Evolutionary conservation across 2,888 invertebrate species (phyloP), one percentile per base, ranked within the genome.

Genomic region (Diadegma fenestrale): DNA sequence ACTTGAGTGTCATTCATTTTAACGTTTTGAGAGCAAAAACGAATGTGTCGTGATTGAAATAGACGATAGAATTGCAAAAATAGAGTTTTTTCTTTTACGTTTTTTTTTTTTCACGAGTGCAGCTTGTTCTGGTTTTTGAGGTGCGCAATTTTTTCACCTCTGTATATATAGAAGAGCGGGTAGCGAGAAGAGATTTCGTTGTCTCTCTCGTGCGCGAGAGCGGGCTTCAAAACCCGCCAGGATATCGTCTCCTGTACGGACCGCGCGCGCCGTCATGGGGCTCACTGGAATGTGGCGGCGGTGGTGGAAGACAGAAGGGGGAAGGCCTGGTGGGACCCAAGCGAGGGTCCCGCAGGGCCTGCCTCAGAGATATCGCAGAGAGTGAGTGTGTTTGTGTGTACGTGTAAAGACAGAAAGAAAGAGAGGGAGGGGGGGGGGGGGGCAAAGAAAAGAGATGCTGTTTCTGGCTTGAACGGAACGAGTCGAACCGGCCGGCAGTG

Each of bases 211-310:
- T 43, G 69, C 17, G 66, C n/a, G 72, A 51, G 73, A 68, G 66
- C 30, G 68, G 91, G 91, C 89, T 89, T 91, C 90, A 91, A 92
- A 92, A 91, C 91, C 89, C 88, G 90, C 90, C 91, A 90, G 89
- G 88, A 84, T 58, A 58, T 85, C 85, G 85, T 80, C 68, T 82
- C 76, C 69, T 72, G 37, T 30, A 54, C 45, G 30, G 66, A 43
- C 43, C 87, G 87, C 77, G 88, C 86, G 86, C 88, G 88, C 88
- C 88, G 90, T 89, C 92, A 92, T 92, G 92, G 91, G 91, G 89
- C 91, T 87, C 88, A 89, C 91, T 95, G 95, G 94, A 95, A 95
- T 91, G 92, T 91, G 87, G 95, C 90, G 89, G 88, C 82, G 77
- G 86, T 78, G 88, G 87, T 80, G 88, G 88, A 85, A 88, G 87